These are phyloP conservation scores for Orthosia gothica DNA, from an alignment of 2,888 invertebrate genomes.

Conservation along the genomic window DNA sequence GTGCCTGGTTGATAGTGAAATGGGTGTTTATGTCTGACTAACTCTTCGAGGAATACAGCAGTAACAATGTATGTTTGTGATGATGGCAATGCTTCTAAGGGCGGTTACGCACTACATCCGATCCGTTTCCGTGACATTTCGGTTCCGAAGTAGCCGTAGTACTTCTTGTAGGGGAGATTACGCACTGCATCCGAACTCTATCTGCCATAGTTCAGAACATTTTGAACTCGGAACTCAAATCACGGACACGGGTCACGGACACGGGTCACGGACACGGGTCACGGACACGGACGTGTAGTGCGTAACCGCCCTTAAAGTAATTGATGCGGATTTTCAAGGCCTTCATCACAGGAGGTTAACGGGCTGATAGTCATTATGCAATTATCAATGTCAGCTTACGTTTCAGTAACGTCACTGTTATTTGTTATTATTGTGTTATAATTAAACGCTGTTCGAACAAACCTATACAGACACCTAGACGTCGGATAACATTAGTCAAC, in stretches of 20 bases:
- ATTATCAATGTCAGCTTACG: conserved; percentile 31
- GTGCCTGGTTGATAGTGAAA: not conserved
- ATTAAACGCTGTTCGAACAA: not conserved
- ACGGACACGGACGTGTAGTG: too few relatives aligned
- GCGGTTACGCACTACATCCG: too few relatives aligned
- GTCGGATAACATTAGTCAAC: not conserved
- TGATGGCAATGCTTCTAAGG: conserved; percentile 1
- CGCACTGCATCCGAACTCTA: too few relatives aligned
- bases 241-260: too few relatives aligned
- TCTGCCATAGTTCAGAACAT: too few relatives aligned
- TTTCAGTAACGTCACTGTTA: conserved; percentile 1
- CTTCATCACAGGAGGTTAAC: conserved; percentile 25
- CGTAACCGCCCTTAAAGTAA: conserved; percentile 15
- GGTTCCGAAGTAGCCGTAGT: too few relatives aligned
- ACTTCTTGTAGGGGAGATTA: too few relatives aligned
- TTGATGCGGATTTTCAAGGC: conserved; percentile 25
- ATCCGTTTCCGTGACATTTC: too few relatives aligned
- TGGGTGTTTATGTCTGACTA: not conserved
- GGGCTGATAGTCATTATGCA: conserved; percentile 18
- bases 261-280: too few relatives aligned
- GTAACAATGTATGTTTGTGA: not conserved
- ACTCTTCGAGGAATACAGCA: not conserved
- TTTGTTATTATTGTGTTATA: not conserved
- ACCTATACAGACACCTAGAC: not conserved
- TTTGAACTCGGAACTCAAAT: too few relatives aligned